These are phyloP conservation scores for Potorous gilbertii DNA, from an alignment of 2,797 vertebrate genomes.

Conservation along the genomic window DNA sequence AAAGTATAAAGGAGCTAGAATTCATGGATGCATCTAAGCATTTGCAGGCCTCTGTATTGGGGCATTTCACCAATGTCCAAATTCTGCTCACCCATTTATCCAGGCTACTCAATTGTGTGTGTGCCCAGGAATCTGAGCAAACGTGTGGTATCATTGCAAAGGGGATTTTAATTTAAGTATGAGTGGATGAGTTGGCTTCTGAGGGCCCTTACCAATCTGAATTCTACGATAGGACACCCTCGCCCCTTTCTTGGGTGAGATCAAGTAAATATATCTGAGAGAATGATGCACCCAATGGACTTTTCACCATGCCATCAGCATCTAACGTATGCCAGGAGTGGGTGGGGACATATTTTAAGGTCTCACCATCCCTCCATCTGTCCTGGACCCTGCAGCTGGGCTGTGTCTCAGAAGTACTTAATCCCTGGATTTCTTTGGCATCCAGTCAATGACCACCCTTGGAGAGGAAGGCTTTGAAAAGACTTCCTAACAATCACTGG, in stretches of 20 bases:
- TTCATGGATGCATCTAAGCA: neutral
- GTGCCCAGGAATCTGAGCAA: neutral
- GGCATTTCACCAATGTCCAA: neutral
- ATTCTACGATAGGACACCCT: neutral
- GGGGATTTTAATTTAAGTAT: neutral
- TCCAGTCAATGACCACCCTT: slow-evolving; percentile 43
- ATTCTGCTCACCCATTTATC: slow-evolving; percentile 29
- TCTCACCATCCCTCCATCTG: neutral
- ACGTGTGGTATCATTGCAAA: too few species aligned
- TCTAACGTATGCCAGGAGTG: neutral
- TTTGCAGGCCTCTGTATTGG: neutral
- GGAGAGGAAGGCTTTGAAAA: slow-evolving; percentile 46
- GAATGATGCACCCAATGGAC: slow-evolving; percentile 10
- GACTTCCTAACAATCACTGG: slow-evolving; percentile 49
- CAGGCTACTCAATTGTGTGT: neutral
- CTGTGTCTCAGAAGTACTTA: slow-evolving; percentile 42
- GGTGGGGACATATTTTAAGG: neutral
- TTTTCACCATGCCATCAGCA: neutral
- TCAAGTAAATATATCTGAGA: neutral
- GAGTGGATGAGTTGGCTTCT: neutral
- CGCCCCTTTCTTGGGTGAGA: neutral
- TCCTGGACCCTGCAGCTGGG: neutral
- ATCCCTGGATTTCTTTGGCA: slow-evolving; percentile 29
- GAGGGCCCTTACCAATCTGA: neutral
- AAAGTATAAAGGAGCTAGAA: neutral